Conservation (phyloP, 1,140 invertebrate genomes). For the Eubasilissa regina region DNA sequence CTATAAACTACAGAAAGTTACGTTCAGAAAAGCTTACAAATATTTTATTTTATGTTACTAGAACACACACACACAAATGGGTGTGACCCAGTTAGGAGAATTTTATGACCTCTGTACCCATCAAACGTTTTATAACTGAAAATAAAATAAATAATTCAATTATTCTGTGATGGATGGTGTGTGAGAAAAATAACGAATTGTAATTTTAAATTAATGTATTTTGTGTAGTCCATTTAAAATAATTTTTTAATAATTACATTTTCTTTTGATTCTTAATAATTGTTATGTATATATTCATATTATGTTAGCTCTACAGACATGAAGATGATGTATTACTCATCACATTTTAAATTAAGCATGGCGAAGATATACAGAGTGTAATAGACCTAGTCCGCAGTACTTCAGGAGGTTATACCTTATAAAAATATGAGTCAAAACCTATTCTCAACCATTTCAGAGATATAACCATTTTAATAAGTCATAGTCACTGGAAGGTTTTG, state of each 20-base stretch:
- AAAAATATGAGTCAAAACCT: too few species aligned
- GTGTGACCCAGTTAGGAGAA: slow-evolving; percentile 31
- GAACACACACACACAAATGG: slow-evolving; percentile 14
- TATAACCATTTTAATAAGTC: too few species aligned
- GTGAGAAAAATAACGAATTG: background rate
- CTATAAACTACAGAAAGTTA: slow-evolving; percentile 25
- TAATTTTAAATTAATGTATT: background rate
- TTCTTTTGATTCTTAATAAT: too few species aligned
- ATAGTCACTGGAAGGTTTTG: too few species aligned
- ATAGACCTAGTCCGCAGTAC: too few species aligned
- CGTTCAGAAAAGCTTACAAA: slow-evolving; percentile 25
- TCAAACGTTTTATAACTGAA: background rate
- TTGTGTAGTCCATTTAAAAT: background rate
- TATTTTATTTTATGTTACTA: slow-evolving; percentile 4
- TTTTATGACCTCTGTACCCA: slow-evolving; percentile 32
- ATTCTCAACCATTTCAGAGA: too few species aligned
- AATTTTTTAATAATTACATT: too few species aligned
- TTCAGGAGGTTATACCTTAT: too few species aligned
- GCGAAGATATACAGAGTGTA: too few species aligned
- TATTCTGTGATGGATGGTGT: background rate
- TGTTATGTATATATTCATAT: background rate
- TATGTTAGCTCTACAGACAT: background rate
- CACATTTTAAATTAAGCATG: too few species aligned
- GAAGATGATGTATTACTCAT: background rate
- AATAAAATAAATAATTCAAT: slow-evolving; percentile 21